Conservation (phyloP, 2,888 invertebrate genomes). For the Allacma fusca region DNA sequence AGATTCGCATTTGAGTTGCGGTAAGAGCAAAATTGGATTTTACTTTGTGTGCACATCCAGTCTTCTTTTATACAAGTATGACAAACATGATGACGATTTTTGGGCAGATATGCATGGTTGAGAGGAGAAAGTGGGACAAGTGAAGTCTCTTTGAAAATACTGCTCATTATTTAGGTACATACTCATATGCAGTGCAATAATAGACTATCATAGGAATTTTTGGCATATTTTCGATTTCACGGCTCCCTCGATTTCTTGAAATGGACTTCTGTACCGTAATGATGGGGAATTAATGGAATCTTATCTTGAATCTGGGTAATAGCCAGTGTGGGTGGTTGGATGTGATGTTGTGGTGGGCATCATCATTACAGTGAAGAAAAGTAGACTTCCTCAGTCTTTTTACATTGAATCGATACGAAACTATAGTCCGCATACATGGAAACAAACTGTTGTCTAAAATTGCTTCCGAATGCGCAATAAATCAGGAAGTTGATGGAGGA, state of each 20-base stretch:
- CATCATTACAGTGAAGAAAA: constrained; percentile 35
- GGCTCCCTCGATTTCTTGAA: neutral
- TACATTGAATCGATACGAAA: constrained; percentile 32
- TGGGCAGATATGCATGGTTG: no score
- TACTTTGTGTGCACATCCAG: no score
- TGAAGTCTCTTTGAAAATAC: no score
- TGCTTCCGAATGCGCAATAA: constrained; percentile 58
- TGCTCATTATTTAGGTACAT: no score
- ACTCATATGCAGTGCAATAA: no score
- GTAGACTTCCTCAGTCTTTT: constrained; percentile 34
- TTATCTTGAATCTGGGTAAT: neutral
- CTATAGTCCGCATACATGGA: constrained; percentile 35
- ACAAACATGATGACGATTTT: no score
- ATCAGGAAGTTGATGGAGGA: constrained; percentile 59
- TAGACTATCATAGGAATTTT: no score
- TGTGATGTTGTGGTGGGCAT: neutral
- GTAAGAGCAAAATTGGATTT: no score
- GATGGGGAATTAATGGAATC: neutral
- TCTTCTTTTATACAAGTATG: no score
- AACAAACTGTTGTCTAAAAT: constrained; percentile 56
- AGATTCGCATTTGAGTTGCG: no score
- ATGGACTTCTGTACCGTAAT: neutral
- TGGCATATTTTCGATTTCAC: constrained; percentile 1
- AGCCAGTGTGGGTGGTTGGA: neutral
- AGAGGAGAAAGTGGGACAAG: no score